A percentile compares a stretch with the other conserved stretches of the same genome.
Evolutionary conservation across 2,888 invertebrate genomes (phyloP).

Genomic region (Acholoe squamosa): DNA sequence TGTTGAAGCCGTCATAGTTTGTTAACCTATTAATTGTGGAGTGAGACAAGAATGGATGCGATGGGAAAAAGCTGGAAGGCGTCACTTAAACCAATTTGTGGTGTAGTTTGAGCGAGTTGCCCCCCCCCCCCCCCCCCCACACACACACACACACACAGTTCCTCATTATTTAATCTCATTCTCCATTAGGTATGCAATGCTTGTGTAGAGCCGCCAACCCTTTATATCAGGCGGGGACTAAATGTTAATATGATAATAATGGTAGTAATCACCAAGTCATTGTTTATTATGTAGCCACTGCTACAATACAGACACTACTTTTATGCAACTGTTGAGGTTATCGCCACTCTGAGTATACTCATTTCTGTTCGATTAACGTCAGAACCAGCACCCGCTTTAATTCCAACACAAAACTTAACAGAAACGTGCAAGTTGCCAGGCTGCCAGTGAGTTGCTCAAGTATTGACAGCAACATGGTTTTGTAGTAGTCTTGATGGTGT

Average conservation of each 20-base stretch:
- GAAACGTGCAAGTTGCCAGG: too few relatives aligned
- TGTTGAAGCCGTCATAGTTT: conserved; percentile 26
- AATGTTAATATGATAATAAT: conserved; percentile 5
- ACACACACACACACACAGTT: conserved; percentile 33
- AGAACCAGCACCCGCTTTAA: too few relatives aligned
- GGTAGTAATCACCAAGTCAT: not conserved
- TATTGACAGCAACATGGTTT: too few relatives aligned
- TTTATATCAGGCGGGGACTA: not conserved
- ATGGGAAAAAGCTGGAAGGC: not conserved
- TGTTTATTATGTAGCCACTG: not conserved
- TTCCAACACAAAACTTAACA: too few relatives aligned
- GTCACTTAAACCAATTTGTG: not conserved
- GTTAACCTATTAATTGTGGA: not conserved
- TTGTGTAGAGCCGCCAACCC: conserved; percentile 9
- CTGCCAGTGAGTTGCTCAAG: too few relatives aligned
- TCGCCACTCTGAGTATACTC: conserved; percentile 26
- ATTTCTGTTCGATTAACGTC: not conserved
- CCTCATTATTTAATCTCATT: conserved; percentile 61
- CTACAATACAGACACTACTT: conserved; percentile 42
- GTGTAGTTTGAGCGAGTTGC: conserved; percentile 54
- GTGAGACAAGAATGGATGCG: conserved; percentile 38
- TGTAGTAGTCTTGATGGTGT: too few relatives aligned
- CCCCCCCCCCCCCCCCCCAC: too few relatives aligned
- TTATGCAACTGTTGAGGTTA: conserved; percentile 59
- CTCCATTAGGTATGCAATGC: conserved; percentile 55